Conservation (phyloP, 2,113 vertebrate genomes). For the Rhynchomys soricoides region DNA sequence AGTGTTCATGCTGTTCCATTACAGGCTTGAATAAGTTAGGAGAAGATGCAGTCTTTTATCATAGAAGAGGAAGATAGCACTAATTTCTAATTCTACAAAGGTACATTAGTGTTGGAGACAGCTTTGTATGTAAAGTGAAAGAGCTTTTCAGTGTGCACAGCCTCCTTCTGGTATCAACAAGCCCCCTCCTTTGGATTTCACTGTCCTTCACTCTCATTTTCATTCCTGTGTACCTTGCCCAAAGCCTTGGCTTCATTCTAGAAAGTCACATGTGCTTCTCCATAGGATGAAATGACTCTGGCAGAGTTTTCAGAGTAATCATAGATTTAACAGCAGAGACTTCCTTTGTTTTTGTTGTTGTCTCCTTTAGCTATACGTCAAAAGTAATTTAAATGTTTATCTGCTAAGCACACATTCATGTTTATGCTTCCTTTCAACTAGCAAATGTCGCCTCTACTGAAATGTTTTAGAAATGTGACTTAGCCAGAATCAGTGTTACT, state of each 20-base stretch:
- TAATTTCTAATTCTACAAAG: neutral
- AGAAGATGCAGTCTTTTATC: neutral
- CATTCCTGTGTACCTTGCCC: neutral
- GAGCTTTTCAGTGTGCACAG: neutral
- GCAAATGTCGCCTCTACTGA: neutral
- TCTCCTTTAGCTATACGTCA: neutral
- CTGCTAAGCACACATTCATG: neutral
- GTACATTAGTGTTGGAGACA: neutral
- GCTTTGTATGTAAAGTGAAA: neutral
- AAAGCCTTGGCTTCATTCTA: neutral
- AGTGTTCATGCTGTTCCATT: neutral
- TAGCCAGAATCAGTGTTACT: neutral
- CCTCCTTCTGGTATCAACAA: neutral
- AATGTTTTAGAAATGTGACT: neutral
- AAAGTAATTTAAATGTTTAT: neutral
- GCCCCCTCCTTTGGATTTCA: neutral
- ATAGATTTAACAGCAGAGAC: neutral
- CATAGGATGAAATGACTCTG: neutral
- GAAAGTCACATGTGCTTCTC: neutral
- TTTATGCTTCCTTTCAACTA: neutral
- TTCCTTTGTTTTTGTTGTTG: neutral
- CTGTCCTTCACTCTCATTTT: neutral
- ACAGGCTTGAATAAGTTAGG: neutral
- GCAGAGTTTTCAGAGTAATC: neutral
- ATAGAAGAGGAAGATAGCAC: neutral